phyloP scores from a whole-genome alignment of 1,140 invertebrate species.

The Nephotettix cincticeps region DNA sequence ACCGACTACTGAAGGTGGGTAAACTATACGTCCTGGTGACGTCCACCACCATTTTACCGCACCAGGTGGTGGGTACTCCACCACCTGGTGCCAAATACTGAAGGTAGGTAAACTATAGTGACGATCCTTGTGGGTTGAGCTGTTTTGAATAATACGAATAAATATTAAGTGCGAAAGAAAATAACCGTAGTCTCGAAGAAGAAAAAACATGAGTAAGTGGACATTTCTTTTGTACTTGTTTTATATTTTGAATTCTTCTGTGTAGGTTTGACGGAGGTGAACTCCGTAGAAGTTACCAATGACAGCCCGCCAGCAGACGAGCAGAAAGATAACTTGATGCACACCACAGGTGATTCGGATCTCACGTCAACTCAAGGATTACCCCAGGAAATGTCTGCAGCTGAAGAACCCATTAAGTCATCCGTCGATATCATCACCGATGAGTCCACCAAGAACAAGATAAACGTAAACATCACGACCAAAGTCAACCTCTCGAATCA shows the following conservation, averaged over 20 bases:
- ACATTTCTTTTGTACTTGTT: no score
- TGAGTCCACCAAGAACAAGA: background rate
- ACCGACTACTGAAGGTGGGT: slow-evolving; percentile 22
- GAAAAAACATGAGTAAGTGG: no score
- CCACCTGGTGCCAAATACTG: background rate
- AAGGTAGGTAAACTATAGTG: background rate
- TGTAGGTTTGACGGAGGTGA: slow-evolving; percentile 27
- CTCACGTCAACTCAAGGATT: slow-evolving; percentile 11
- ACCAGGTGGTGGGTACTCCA: no score
- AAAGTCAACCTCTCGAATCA: background rate
- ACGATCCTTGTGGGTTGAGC: no score
- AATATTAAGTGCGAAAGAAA: no score
- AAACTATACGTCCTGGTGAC: no score
- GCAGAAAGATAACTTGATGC: background rate
- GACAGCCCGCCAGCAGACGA: slow-evolving; percentile 18
- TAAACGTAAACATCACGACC: background rate
- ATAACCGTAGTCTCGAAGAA: no score
- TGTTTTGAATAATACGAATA: no score
- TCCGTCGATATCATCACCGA: slow-evolving; percentile 10
- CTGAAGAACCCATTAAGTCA: slow-evolving; percentile 27
- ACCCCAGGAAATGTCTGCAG: slow-evolving; percentile 29
- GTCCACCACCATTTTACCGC: no score
- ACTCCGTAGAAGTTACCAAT: slow-evolving; percentile 15
- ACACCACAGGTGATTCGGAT: slow-evolving; percentile 7
- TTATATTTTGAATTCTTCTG: no score